Percentiles rank a stretch among this genome's conserved stretches.
These are phyloP conservation scores for Drosophila grimshawi DNA, from an alignment of 1,140 invertebrate species.

Conservation along the genomic window DNA sequence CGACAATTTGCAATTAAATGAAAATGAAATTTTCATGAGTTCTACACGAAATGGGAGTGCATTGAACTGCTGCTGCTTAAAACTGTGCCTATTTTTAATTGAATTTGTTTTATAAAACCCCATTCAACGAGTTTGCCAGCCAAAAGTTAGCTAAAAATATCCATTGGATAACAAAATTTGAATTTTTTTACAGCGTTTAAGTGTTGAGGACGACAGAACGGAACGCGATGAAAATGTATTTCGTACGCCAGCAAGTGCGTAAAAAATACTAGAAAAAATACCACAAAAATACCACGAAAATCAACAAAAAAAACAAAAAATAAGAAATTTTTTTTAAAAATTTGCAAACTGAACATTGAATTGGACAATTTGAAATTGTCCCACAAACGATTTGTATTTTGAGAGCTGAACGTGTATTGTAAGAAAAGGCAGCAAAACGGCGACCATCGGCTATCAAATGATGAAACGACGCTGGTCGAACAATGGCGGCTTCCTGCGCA, in stretches of 20 bases:
- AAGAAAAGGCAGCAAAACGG: slow-evolving; percentile 73
- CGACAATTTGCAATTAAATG: slow-evolving; percentile 78
- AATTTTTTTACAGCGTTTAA: slow-evolving; percentile 68
- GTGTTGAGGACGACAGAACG: slow-evolving; percentile 42
- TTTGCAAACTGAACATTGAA: not conserved
- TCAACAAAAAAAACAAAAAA: not conserved
- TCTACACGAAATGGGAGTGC: slow-evolving; percentile 25
- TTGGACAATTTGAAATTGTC: slow-evolving; percentile 47
- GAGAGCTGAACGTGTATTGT: not conserved
- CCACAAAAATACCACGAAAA: not conserved
- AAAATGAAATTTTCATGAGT: slow-evolving; percentile 80
- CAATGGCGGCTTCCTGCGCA: slow-evolving; percentile 88
- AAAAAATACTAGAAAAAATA: slow-evolving; percentile 71
- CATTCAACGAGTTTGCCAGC: slow-evolving; percentile 45
- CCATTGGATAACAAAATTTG: slow-evolving; percentile 36
- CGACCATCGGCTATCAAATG: slow-evolving; percentile 85
- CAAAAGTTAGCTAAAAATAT: slow-evolving; percentile 19
- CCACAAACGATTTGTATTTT: slow-evolving; percentile 16
- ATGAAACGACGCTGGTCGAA: slow-evolving; percentile 90
- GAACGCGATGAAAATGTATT: slow-evolving; percentile 72
- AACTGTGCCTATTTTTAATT: slow-evolving; percentile 23
- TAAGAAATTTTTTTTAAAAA: not conserved
- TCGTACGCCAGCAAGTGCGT: slow-evolving; percentile 78
- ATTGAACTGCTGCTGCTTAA: slow-evolving; percentile 52
- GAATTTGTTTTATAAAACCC: not conserved